These are phyloP conservation scores for Pachyuromys duprasi DNA, from an alignment of 2,797 vertebrate genomes.

Conservation along the genomic window DNA sequence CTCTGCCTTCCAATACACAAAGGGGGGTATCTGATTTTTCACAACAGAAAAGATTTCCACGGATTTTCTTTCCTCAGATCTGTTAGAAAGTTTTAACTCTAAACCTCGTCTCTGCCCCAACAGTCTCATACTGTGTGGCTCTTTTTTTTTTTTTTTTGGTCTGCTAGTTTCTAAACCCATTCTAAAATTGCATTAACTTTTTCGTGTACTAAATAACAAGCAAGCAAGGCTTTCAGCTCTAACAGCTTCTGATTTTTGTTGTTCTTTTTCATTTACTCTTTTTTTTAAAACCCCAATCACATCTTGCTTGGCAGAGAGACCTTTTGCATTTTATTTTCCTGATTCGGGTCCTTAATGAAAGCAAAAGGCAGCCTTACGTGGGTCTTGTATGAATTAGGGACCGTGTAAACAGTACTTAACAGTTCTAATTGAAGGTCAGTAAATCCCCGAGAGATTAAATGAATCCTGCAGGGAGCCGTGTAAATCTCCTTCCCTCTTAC, in stretches of 20 bases:
- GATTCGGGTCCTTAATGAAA: slow-evolving; percentile 85
- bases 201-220: background rate
- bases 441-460: slow-evolving; percentile 90
- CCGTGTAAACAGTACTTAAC: slow-evolving; percentile 90
- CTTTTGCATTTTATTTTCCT: slow-evolving; percentile 69
- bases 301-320: slow-evolving; percentile 55
- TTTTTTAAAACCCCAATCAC: slow-evolving; percentile 18
- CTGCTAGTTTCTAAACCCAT: background rate
- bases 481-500: slow-evolving; percentile 89
- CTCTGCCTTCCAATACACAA: background rate
- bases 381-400: slow-evolving; percentile 88
- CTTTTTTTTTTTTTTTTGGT: background rate
- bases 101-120: background rate
- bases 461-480: slow-evolving; percentile 88
- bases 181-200: background rate
- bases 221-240: slow-evolving; percentile 48
- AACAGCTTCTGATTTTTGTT: slow-evolving; percentile 58
- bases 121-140: background rate
- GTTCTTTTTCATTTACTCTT: slow-evolving; percentile 1
- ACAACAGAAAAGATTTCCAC: slow-evolving; percentile 11
- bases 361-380: slow-evolving; percentile 83
- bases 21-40: background rate
- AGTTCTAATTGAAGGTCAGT: slow-evolving; percentile 91
- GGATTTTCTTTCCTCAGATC: background rate
- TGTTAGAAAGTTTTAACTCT: slow-evolving; percentile 36